Evolutionary conservation across 2,888 invertebrate genomes (phyloP).

Genomic region (Anthrax anthrax): DNA sequence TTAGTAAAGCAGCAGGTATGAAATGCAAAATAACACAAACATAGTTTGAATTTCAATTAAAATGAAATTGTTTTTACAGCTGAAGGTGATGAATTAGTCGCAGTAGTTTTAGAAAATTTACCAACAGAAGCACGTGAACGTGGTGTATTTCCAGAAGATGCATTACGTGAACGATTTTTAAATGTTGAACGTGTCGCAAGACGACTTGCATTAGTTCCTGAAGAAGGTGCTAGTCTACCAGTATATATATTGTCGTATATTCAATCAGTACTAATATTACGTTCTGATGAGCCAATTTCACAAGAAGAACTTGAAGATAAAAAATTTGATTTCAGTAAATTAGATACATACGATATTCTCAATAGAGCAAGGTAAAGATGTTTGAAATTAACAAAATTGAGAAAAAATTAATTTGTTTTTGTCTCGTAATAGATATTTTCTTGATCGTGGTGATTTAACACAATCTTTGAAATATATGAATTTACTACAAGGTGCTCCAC

Average conservation of each 20-base stretch:
- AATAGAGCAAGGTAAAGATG: constrained; percentile 63
- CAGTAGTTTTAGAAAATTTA: constrained; percentile 60
- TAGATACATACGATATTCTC: constrained; percentile 80
- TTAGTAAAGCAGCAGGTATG: constrained; percentile 60
- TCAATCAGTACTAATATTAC: constrained; percentile 70
- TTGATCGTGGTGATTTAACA: constrained; percentile 77
- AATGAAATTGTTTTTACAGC: constrained; percentile 31
- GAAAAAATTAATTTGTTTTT: neutral
- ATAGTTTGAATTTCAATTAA: neutral
- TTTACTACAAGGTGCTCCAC: constrained; percentile 76
- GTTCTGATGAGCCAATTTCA: constrained; percentile 53
- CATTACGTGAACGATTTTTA: constrained; percentile 70
- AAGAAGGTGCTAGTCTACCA: constrained; percentile 71
- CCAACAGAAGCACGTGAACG: constrained; percentile 59
- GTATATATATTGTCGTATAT: constrained; percentile 75
- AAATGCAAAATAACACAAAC: neutral
- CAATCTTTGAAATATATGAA: constrained; percentile 76
- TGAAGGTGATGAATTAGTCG: constrained; percentile 65
- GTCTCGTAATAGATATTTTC: constrained; percentile 35
- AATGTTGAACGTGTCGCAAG: constrained; percentile 67
- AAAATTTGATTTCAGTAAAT: constrained; percentile 52
- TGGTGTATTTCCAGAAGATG: constrained; percentile 81
- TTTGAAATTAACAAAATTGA: neutral
- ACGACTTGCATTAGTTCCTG: constrained; percentile 74
- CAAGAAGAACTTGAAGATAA: constrained; percentile 57